Evolutionary conservation across 2,113 vertebrate genomes (phyloP).

Genomic region (Plectropomus leopardus): DNA sequence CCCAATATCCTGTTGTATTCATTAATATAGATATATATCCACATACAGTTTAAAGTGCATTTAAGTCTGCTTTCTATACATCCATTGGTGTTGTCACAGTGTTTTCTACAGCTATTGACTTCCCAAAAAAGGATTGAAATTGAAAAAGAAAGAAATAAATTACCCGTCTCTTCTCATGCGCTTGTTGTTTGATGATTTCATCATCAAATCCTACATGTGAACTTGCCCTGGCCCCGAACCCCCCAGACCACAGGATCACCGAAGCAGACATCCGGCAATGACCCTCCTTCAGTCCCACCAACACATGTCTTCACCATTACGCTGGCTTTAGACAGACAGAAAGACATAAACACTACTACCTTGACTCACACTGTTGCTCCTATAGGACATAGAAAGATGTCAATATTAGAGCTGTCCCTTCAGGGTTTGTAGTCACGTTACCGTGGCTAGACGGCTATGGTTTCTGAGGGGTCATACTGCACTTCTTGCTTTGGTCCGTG

Average conservation of each 20-base stretch:
- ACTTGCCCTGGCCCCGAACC: constrained; percentile 30
- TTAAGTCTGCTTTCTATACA: not conserved
- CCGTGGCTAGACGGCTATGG: constrained; percentile 24
- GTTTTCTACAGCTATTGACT: not conserved
- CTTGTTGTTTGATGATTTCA: constrained; percentile 33
- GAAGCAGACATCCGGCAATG: constrained; percentile 45
- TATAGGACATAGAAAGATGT: constrained; percentile 41
- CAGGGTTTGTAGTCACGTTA: not conserved
- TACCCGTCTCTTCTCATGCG: not conserved
- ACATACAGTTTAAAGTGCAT: not conserved
- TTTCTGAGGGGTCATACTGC: constrained; percentile 17
- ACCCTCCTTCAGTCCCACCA: constrained; percentile 29
- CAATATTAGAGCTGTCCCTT: constrained; percentile 14
- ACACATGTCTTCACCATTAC: constrained; percentile 69
- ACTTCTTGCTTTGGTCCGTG: constrained; percentile 26
- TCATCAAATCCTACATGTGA: constrained; percentile 31
- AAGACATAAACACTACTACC: constrained; percentile 27
- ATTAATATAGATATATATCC: too few species aligned
- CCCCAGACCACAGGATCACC: constrained; percentile 51
- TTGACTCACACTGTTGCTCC: constrained; percentile 31
- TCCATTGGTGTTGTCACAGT: not conserved
- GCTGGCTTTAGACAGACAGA: constrained; percentile 25
- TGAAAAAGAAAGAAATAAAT: not conserved
- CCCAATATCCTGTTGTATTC: not conserved
- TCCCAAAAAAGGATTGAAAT: not conserved